These are phyloP conservation scores for Bombus balteatus DNA, from an alignment of 1,140 invertebrate species.

Conservation along the genomic window DNA sequence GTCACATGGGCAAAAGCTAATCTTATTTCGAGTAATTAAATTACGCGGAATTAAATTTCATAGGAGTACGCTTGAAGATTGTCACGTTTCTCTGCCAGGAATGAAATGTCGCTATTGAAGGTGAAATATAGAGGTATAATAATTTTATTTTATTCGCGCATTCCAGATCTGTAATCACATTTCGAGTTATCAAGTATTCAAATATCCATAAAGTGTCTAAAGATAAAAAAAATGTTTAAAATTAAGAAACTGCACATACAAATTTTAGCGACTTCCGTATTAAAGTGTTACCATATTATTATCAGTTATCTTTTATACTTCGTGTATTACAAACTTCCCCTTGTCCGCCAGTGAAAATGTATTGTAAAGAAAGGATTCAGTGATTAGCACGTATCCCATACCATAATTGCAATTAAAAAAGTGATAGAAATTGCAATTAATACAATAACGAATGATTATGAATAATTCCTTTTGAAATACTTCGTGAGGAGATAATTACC, in stretches of 20 bases:
- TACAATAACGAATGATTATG: not conserved
- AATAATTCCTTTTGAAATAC: not conserved
- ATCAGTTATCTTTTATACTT: too few relatives aligned
- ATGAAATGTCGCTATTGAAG: not conserved
- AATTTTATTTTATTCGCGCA: not conserved
- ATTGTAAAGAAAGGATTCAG: too few relatives aligned
- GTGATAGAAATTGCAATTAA: too few relatives aligned
- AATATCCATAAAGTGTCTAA: too few relatives aligned
- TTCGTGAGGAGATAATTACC: not conserved
- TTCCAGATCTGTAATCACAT: not conserved
- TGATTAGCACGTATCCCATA: too few relatives aligned
- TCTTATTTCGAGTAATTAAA: not conserved
- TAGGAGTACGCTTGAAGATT: not conserved
- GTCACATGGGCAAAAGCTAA: not conserved
- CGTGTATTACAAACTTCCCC: too few relatives aligned
- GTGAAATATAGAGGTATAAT: not conserved
- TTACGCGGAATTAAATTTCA: conserved; percentile 17
- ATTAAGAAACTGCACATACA: too few relatives aligned
- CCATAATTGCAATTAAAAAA: too few relatives aligned
- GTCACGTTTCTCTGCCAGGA: not conserved
- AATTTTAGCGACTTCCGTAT: too few relatives aligned
- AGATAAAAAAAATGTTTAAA: too few relatives aligned
- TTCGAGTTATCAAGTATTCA: not conserved
- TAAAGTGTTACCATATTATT: too few relatives aligned
- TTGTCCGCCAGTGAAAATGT: too few relatives aligned